Base-by-base conservation (phyloP, 2,113 vertebrate species). In the Larimichthys polyactis region DNA sequence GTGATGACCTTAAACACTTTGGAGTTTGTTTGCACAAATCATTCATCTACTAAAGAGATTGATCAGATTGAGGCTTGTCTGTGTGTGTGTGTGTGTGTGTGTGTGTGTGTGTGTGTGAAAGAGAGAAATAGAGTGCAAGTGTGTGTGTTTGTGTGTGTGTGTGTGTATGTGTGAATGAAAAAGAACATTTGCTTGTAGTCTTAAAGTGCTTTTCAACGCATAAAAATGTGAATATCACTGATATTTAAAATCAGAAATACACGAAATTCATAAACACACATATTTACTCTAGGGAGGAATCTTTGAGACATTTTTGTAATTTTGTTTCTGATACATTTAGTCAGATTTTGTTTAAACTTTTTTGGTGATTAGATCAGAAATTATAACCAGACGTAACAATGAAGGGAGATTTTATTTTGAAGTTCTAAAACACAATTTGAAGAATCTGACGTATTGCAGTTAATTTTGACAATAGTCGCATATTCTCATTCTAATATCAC, bases 1-100 rank as follows among this genome's bases (percentile, higher is more conserved):
- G 77, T 77, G 89, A 88, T 87, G 90, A 90, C 91, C 89, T 91
- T 85, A 87, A 90, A 92, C 87, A 91, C 88, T 88, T 72, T 89
- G 83, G 83, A 89, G 89, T 90, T 91, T 87, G 85, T 93, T 91
- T 89, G 66, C 55, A 75, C 87, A 91, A 89, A 90, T 86, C 17
- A 76, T 77, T 81, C 82, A 82, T 85, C 79, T 85, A 65, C 54
- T 32, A 60, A 75, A 81, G 79, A 86, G 49, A 82, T 57, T 77
- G 84, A 86, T 66, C 78, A 68, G 65, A 85, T 63, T 75, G n/a
- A 54, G 32, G 3, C 19, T 19, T 1, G 11, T 58, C 6, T 76
- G 14, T 64, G 5, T 49, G 44, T 58, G 48, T 36, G 19, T 57
- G 49, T 69, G 55, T 65, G 19, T n/a, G n/a, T 52, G 57, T 51